A percentile compares a stretch with the other conserved stretches of the same genome.
Conservation (phyloP, 2,797 vertebrate genomes). For the Microtus obscurus region DNA sequence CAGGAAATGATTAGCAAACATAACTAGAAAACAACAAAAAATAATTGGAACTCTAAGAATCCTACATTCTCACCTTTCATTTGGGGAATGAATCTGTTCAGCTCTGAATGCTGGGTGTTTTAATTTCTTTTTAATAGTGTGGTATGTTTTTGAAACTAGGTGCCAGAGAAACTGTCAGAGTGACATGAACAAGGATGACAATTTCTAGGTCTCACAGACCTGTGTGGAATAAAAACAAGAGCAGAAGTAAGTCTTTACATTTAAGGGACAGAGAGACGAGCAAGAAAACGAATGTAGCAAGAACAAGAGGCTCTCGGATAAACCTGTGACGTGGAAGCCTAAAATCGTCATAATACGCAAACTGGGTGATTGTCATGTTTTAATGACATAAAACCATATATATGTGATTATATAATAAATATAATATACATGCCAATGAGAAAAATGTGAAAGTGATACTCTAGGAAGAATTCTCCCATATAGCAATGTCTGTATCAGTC, state of each 20-base stretch:
- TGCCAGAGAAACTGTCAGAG: constrained; percentile 31
- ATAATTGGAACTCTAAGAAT: not conserved
- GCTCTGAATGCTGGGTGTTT: constrained; percentile 51
- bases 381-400: not conserved
- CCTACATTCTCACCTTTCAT: constrained; percentile 31
- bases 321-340: not conserved
- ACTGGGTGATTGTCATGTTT: not conserved
- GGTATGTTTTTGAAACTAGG: constrained; percentile 57
- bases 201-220: constrained; percentile 5
- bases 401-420: not conserved
- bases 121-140: constrained; percentile 43
- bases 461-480: not conserved
- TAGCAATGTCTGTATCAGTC: not conserved
- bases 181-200: constrained; percentile 36
- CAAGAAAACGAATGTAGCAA: not conserved
- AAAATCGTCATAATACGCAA: not conserved
- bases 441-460: not conserved
- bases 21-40: constrained; percentile 17
- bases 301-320: not conserved
- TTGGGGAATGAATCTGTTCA: constrained; percentile 31
- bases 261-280: not conserved
- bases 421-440: too few relatives aligned
- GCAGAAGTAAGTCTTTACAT: not conserved
- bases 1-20: not conserved
- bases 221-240: constrained; percentile 21